Base-by-base conservation (phyloP, 1,140 invertebrate genomes). In the Yoshiicerus persimilis region DNA sequence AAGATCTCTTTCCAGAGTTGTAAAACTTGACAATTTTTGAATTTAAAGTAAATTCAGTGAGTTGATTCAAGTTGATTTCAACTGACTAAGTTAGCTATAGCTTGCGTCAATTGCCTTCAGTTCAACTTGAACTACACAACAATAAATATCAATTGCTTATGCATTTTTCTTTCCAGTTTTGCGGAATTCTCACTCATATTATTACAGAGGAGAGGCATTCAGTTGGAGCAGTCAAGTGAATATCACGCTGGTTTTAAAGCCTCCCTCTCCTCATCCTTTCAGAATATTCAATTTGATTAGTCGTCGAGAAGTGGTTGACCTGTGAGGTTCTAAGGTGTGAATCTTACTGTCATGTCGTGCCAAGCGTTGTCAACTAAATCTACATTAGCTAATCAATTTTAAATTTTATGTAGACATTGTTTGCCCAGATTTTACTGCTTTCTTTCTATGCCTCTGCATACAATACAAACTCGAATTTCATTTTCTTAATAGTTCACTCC, bases 11-110 rank as follows among this genome's bases (percentile, higher is more conserved):
- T 38, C 75, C 75, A 36, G 75, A 80, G 34, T 34, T 80, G 75
- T 80, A 80, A 80, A 80, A 80, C 75, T 80, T 80, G 75, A 80
- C 75, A 80, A 80, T 80, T 80, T 80, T 80, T 80, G 75, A 80
- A 80, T 80, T 80, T 80, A 80, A 80, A 80, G 20, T 80, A 80
- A 80, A 80, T n/a, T 80, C 75, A 34, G 16, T 9, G 34, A 80
- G 75, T 80, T 80, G 32, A 80, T 38, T 80, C 75, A 80, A 80
- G 75, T 80, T 34, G 30, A 36, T 10, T 80, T 38, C 27, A 80
- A 32, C 16, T 70, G 27, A 13, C 30, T 32, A 13, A 13, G 30
- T 56, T 66, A 30, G 25, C 20, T 47, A 20, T 10, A 20, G 20
- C 66, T 70, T 30, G 27, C 10, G n/a, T 23, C 66, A 56, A 56